Conservation (phyloP, 2,113 vertebrate genomes). For the Bubo bubo region DNA sequence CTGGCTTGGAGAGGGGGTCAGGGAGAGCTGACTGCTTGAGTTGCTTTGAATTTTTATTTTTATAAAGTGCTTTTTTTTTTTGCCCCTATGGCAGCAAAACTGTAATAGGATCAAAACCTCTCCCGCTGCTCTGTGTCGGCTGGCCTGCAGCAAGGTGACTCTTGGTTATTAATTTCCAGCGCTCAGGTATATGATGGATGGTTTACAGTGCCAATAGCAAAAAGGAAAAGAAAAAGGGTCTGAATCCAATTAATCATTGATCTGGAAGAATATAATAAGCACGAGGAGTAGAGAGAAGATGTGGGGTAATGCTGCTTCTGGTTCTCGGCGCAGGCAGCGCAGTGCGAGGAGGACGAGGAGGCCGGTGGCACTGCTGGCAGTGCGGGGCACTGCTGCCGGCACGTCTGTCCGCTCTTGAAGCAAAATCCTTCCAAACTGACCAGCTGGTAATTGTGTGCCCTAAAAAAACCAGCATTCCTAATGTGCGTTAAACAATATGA, state of each 20-base stretch:
- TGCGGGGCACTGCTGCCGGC: not conserved
- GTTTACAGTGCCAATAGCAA: not conserved
- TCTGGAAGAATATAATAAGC: not conserved
- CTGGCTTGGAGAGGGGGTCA: not conserved
- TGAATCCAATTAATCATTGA: not conserved
- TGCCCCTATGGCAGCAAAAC: not conserved
- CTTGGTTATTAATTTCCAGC: not conserved
- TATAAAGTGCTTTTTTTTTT: not conserved
- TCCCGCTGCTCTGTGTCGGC: not conserved
- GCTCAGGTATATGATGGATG: not conserved
- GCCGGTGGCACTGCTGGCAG: not conserved
- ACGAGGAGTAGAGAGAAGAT: not conserved
- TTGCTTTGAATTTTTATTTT: constrained; percentile 8
- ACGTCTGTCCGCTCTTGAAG: not conserved
- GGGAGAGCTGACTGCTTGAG: not conserved
- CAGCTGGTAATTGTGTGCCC: not conserved
- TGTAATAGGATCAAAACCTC: not conserved
- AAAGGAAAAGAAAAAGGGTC: not conserved
- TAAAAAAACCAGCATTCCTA: not conserved
- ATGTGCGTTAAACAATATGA: too few relatives aligned
- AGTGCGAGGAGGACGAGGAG: not conserved
- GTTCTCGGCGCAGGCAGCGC: accelerated
- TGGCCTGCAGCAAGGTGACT: constrained; percentile 18
- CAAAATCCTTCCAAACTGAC: not conserved
- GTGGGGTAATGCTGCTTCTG: not conserved